Evolutionary conservation across 2,888 invertebrate species (phyloP).

Genomic region (Keiferia lycopersicella): DNA sequence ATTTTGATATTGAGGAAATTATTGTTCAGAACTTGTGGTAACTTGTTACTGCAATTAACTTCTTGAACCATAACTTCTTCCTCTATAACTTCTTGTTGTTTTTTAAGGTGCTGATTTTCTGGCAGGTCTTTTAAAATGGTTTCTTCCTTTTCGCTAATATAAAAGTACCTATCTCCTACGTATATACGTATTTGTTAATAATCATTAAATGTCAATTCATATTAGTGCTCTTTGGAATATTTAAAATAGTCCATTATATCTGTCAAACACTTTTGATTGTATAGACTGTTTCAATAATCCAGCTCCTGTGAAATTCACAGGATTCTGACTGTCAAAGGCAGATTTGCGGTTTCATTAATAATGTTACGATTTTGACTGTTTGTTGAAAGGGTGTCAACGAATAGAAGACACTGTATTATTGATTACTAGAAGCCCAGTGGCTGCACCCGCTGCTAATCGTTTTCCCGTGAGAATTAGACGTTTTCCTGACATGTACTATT

Average conservation of each 20-base stretch:
- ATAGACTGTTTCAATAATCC: background rate
- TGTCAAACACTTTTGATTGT: background rate
- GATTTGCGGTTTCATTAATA: conserved; percentile 9
- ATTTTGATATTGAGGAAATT: conserved; percentile 26
- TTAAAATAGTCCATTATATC: background rate
- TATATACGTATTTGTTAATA: too few species aligned
- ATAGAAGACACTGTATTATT: background rate
- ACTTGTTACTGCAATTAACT: too few species aligned
- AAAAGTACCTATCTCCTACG: too few species aligned
- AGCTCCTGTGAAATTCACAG: background rate
- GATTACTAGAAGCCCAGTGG: background rate
- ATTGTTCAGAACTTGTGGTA: conserved; percentile 20
- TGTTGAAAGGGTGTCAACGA: conserved; percentile 5
- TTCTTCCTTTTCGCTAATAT: background rate
- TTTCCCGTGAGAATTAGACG: too few species aligned
- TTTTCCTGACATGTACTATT: too few species aligned
- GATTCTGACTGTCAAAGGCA: background rate
- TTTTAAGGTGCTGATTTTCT: too few species aligned
- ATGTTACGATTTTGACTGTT: background rate
- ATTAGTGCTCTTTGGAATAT: too few species aligned
- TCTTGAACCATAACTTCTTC: too few species aligned
- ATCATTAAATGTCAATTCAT: too few species aligned
- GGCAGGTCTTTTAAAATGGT: background rate
- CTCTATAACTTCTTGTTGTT: too few species aligned
- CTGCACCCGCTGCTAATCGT: too few species aligned